These are phyloP conservation scores for western clawed frog (Xenopus tropicalis) DNA, from an alignment of 2,113 vertebrate genomes.

Conservation along the genomic window UCB_Xtro_10.0 CM004445.2:46334001-46334500, in stretches of 20 bases:
- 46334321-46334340: slow-evolving; percentile 21
- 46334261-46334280: slow-evolving; percentile 38
- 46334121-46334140: slow-evolving; percentile 25
- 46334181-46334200: slow-evolving; percentile 43
- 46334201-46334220: slow-evolving; percentile 40
- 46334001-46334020: not conserved
- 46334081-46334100: not conserved
- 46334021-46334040: not conserved
- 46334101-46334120: not conserved
- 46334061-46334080: not conserved
- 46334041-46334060: not conserved
- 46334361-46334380: slow-evolving; percentile 13
- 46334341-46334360: not conserved
- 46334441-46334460: not conserved
- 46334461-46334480: no score
- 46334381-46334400: slow-evolving; percentile 26
- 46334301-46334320: slow-evolving; percentile 44
- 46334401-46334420: slow-evolving; percentile 24
- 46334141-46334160: slow-evolving; percentile 29
- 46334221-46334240: slow-evolving; percentile 42
- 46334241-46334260: slow-evolving; percentile 35
- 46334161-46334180: slow-evolving; percentile 43
- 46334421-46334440: not conserved
- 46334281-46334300: slow-evolving; percentile 19
- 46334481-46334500: no score